phyloP scores from a whole-genome alignment of 2,888 invertebrate species.

The Drosophila mayaguana region DNA sequence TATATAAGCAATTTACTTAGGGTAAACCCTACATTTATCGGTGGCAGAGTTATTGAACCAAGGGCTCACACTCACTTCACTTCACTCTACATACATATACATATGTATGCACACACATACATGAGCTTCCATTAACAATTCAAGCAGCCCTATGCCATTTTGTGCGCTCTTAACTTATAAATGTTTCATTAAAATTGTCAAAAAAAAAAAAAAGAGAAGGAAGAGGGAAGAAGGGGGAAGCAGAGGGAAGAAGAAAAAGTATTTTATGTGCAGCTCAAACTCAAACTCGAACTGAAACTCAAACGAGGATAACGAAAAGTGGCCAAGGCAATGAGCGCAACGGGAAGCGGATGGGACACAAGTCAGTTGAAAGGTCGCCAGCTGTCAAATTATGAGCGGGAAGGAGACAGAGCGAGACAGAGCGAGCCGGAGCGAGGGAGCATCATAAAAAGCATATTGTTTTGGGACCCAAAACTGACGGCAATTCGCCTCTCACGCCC shows the following conservation, averaged over 20 bases:
- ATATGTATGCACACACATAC: background rate
- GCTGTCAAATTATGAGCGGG: slow-evolving; percentile 63
- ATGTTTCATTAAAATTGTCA: slow-evolving; percentile 60
- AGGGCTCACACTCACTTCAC: too few relatives aligned
- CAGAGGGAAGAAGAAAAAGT: background rate
- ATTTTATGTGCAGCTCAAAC: slow-evolving; percentile 56
- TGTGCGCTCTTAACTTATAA: slow-evolving; percentile 40
- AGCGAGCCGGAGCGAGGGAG: background rate
- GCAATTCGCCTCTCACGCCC: slow-evolving; percentile 31
- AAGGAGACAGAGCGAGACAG: background rate
- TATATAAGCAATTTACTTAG: too few relatives aligned
- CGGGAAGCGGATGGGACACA: background rate
- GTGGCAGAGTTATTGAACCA: too few relatives aligned
- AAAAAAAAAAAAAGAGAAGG: background rate
- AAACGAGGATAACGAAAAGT: slow-evolving; percentile 40
- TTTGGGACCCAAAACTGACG: slow-evolving; percentile 54
- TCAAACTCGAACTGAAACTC: slow-evolving; percentile 48
- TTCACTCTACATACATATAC: background rate
- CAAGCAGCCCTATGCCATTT: background rate
- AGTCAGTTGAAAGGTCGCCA: slow-evolving; percentile 51
- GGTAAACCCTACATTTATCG: too few relatives aligned
- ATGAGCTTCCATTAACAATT: slow-evolving; percentile 22
- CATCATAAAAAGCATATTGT: slow-evolving; percentile 58
- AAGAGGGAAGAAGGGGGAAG: background rate
- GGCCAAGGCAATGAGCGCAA: slow-evolving; percentile 27